Conservation (phyloP, 2,888 invertebrate species). For the Noctua janthina region DNA sequence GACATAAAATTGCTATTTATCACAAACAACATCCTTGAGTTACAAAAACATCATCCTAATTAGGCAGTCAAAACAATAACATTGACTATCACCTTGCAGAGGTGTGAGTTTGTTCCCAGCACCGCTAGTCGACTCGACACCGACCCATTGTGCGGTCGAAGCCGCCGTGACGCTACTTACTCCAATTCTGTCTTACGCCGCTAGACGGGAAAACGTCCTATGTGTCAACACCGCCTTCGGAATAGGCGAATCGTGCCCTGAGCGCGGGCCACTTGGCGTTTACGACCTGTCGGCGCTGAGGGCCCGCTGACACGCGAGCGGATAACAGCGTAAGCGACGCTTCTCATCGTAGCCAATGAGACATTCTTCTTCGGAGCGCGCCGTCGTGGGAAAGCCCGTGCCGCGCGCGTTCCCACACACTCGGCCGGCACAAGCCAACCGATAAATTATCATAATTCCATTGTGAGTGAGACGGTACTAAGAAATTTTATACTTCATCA, state of each 20-base stretch:
- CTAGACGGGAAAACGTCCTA: slow-evolving; percentile 82
- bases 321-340: slow-evolving; percentile 81
- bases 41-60: slow-evolving; percentile 81
- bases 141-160: slow-evolving; percentile 89
- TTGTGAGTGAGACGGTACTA: slow-evolving; percentile 90
- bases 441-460: slow-evolving; percentile 91
- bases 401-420: slow-evolving; percentile 91
- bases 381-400: slow-evolving; percentile 90
- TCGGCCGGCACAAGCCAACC: slow-evolving; percentile 90
- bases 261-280: slow-evolving; percentile 72
- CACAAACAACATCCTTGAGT: slow-evolving; percentile 64
- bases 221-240: slow-evolving; percentile 73
- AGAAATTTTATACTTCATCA: slow-evolving; percentile 91
- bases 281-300: slow-evolving; percentile 75
- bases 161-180: slow-evolving; percentile 90
- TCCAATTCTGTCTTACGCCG: slow-evolving; percentile 87
- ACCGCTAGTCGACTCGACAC: slow-evolving; percentile 88
- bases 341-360: slow-evolving; percentile 69
- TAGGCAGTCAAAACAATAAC: slow-evolving; percentile 87
- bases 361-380: slow-evolving; percentile 78
- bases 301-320: slow-evolving; percentile 53
- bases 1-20: slow-evolving; percentile 40
- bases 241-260: slow-evolving; percentile 71
- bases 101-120: slow-evolving; percentile 87
- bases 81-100: slow-evolving; percentile 85